Evolutionary conservation across 1,140 invertebrate species (phyloP), one percentile per base, ranked within the genome.

Genomic region (Scaptomyza pallida): DNA sequence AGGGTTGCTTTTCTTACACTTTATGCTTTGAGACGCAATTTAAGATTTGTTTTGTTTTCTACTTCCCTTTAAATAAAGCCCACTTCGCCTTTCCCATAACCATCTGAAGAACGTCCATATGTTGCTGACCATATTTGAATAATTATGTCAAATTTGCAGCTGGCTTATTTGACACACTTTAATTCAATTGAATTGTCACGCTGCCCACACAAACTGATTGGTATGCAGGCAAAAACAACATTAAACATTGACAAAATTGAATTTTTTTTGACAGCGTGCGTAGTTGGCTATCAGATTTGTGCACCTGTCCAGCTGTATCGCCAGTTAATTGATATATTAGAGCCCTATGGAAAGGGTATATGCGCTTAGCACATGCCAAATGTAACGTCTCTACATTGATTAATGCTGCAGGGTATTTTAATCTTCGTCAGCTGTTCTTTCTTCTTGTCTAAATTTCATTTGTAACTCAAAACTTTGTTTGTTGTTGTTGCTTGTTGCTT

Each of bases 281-380:
- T 51, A 50, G 51, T 63, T 56, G 17, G 8, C 56, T 55, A 23
- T 63, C 52, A 23, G 16, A 51, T 44, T 70, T 71, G 44, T 37
- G 21, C 67, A 43, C 59, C 65, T 69, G 43, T 37, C 15, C 67
- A 43, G 43, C 57, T 69, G 41, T 50, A 33, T 44, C 26, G 8
- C 13, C 9, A 16, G n/a, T 17, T 15, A 21, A 21, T 40, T 40
- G 16, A 19, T 3, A 8, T 19, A 3, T 9, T 15, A 40, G n/a
- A 17, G 26, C 33, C 35, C 50, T 19, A 16, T n/a, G n/a, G n/a
- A 35, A 1, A 17, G 16, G 23, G 15, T 50, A 50, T 33, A 2
- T 17, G 3, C 9, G 5, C 9, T 44, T 45, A 2, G 9, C n/a
- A 0, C 16, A 21, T 3, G 17, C 17, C 10, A 12, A 21, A 12